Evolutionary conservation across 92 coral and sea anemone species (phyloP).

Genomic region (Muricea muricata): DNA sequence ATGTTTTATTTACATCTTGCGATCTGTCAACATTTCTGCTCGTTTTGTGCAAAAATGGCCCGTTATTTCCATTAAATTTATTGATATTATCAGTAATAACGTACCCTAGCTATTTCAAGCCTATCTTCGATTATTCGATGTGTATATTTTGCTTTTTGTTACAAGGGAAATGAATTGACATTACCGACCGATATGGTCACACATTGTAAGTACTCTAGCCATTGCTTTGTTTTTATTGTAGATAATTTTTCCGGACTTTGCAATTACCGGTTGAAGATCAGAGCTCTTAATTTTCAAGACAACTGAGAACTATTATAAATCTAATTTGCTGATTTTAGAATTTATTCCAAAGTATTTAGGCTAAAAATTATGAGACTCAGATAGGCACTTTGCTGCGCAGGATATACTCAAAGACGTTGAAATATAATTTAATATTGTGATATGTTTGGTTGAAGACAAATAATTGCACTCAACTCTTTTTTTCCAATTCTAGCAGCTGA

Average conservation of each 20-base stretch:
- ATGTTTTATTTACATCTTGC: constrained; percentile 13
- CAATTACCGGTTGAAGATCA: constrained; percentile 30
- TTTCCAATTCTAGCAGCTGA: too few species aligned
- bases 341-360: background rate
- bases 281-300: background rate
- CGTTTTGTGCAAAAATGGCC: background rate
- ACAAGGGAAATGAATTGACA: constrained; percentile 95
- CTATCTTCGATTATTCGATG: background rate
- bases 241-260: constrained; percentile 45
- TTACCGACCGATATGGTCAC: constrained; percentile 95
- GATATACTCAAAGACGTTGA: background rate
- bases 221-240: constrained; percentile 41
- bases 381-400: background rate
- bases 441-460: background rate
- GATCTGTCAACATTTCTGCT: constrained; percentile 22
- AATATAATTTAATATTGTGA: background rate
- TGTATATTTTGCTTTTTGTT: constrained; percentile 39
- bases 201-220: constrained; percentile 82
- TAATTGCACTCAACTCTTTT: too few species aligned
- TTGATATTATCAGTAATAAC: background rate
- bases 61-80: constrained; percentile 3
- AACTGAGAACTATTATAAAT: too few species aligned
- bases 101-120: background rate
- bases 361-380: background rate
- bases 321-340: background rate